phyloP scores from a whole-genome alignment of 2,888 invertebrate genomes.

The Neoaliturus tenellus region DNA sequence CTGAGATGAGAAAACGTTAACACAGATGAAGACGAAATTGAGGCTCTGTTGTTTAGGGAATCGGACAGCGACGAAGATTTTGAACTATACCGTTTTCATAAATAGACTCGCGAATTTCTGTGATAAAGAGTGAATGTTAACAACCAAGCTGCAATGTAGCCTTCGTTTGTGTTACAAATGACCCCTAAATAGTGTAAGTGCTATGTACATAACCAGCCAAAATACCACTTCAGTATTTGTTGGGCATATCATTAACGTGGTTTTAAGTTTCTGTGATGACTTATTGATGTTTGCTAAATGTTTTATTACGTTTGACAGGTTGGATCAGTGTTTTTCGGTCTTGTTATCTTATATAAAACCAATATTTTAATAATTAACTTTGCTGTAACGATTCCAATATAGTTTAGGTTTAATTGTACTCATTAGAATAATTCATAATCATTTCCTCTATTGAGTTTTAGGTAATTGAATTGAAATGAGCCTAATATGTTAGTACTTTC shows the following conservation, averaged over 20 bases:
- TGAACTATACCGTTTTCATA: constrained; percentile 40
- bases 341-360: not conserved
- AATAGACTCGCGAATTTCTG: constrained; percentile 24
- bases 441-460: no score
- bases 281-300: not conserved
- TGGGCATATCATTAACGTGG: not conserved
- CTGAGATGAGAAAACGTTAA: constrained; percentile 30
- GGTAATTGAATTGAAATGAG: no score
- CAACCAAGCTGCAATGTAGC: not conserved
- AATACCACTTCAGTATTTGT: constrained; percentile 22
- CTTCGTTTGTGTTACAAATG: constrained; percentile 20
- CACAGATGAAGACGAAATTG: constrained; percentile 50
- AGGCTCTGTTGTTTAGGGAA: constrained; percentile 23
- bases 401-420: not conserved
- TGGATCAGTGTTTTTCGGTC: not conserved
- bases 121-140: constrained; percentile 30
- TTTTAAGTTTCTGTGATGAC: not conserved
- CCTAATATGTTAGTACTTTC: no score
- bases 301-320: not conserved
- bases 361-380: not conserved
- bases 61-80: constrained; percentile 43
- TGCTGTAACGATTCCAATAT: not conserved
- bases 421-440: no score
- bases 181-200: not conserved
- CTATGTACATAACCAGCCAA: constrained; percentile 18